Evolutionary conservation across 2,888 invertebrate species (phyloP), one percentile per base, ranked within the genome.

Genomic region (Zonitis immaculata): DNA sequence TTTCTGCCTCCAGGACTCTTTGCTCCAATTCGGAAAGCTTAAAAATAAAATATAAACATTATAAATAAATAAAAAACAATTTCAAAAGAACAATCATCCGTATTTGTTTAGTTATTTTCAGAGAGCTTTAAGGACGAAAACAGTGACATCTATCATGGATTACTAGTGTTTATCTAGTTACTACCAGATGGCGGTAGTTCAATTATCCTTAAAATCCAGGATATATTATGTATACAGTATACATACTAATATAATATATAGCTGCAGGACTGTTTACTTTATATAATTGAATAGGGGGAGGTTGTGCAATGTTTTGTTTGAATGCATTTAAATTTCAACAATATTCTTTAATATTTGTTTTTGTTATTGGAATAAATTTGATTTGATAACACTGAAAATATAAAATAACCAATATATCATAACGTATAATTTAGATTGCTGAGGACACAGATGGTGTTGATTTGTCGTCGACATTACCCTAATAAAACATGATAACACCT

Each of bases 21-120:
- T 91, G 91, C 78, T 95, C 94, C 79, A 95, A 83, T 82, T 95
- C 94, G 76, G 92, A 89, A 79, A 95, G 87, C 94, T 95, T 84
- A 60, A 87, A 88, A 68, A 74, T 74, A 72, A 78, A 71, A 68
- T 62, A 65, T 51, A 56, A 51, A 52, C 52, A 56, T 58, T 55
- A 46, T 6, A 42, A 57, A 56, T 44, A 43, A 42, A 20, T 25
- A 11, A 47, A 18, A 42, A 42, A 43, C 3, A 25, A 47, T 32
- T 11, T 12, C 11, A 25, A 32, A 52, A 44, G 35, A 16, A 43
- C 1, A 14, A n/a, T 11, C n/a, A 42, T 20, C 7, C 26, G 20
- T 11, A 18, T 39, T 12, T n/a, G 39, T 39, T 20, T 9, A 20
- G 18, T 20, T 18, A n/a, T 8, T 39, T 39, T 39, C 39, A 39